Evolutionary conservation across 2,113 vertebrate species (phyloP), one percentile per base, ranked within the genome.

Genomic region (Thunnus thynnus): DNA sequence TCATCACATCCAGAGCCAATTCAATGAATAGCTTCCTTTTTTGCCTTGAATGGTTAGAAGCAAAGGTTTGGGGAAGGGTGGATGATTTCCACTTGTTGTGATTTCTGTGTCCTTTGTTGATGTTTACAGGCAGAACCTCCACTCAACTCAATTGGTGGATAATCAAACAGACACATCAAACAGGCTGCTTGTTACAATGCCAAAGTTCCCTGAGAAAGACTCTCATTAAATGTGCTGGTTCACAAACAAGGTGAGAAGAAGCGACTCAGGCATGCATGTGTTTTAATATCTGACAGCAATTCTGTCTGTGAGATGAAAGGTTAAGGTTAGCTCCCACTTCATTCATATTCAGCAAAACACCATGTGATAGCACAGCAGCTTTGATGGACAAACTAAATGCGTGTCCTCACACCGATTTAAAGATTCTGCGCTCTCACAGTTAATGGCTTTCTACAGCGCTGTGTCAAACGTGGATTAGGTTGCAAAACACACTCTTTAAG

Each of bases 101-200:
- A 89, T 91, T 90, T 82, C 47, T 65, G 30, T 70, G 78, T 77
- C 68, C 85, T 88, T 88, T 85, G 90, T 90, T 86, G 76, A 76
- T 86, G 88, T 92, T 93, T 92, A 90, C 77, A 80, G 75, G 84
- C 78, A 71, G 72, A 72, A 81, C 81, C 65, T 89, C 65, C 61
- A 86, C 81, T 88, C 65, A 72, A 79, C 78, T 88, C 85, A 87
- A 92, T 86, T 77, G 83, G 72, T 85, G 81, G 86, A 85, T 89
- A 93, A 93, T 94, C 90, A 92, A 92, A 92, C 79, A 88, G 78
- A 79, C 89, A 88, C 87, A 93, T 93, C 86, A 92, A 94, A 88
- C 77, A 76, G 79, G 75, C 85, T 77, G 83, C 89, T 90, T 90
- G 92, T 88, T 94, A 91, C 82, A 87, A 87, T 85, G 85, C 60